Percentiles rank a stretch among this genome's conserved stretches.
Evolutionary conservation across 2,113 vertebrate species (phyloP).

Genomic region (Cebidichthys violaceus): DNA sequence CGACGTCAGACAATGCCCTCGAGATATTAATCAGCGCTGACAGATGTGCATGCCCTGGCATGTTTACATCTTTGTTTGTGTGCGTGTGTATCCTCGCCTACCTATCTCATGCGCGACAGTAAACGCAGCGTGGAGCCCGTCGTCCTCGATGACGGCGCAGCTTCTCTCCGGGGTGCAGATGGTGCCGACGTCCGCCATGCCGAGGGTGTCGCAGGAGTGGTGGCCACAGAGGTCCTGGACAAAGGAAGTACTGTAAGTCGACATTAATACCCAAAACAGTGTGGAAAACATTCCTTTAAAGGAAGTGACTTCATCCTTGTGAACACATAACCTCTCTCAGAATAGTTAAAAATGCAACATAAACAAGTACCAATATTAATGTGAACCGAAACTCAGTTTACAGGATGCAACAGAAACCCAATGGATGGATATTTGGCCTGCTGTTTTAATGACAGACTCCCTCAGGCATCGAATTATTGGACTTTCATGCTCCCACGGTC

Average conservation of each 20-base stretch:
- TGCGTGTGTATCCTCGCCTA: slow-evolving; percentile 64
- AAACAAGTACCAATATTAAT: background rate
- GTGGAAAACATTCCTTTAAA: background rate
- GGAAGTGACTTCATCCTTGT: no score
- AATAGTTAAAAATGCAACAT: background rate
- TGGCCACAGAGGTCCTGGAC: slow-evolving; percentile 97
- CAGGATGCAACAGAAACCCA: background rate
- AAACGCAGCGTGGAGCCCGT: slow-evolving; percentile 97
- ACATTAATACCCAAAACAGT: background rate
- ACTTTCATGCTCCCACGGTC: background rate
- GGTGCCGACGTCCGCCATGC: slow-evolving; percentile 99
- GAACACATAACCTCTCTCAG: background rate
- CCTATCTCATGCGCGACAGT: slow-evolving; percentile 99
- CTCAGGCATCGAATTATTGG: no score
- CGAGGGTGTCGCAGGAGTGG: slow-evolving; percentile 98
- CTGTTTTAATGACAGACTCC: background rate
- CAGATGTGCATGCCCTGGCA: slow-evolving; percentile 37
- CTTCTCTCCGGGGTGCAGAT: slow-evolving; percentile 98
- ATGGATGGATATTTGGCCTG: background rate
- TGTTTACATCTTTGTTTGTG: slow-evolving; percentile 12
- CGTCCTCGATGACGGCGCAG: slow-evolving; percentile 99
- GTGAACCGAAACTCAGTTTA: background rate
- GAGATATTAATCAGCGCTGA: slow-evolving; percentile 47
- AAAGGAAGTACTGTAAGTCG: slow-evolving; percentile 15
- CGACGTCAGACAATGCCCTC: background rate